These are phyloP conservation scores for Megalopta genalis DNA, from an alignment of 1,140 invertebrate species.

Conservation along the genomic window DNA sequence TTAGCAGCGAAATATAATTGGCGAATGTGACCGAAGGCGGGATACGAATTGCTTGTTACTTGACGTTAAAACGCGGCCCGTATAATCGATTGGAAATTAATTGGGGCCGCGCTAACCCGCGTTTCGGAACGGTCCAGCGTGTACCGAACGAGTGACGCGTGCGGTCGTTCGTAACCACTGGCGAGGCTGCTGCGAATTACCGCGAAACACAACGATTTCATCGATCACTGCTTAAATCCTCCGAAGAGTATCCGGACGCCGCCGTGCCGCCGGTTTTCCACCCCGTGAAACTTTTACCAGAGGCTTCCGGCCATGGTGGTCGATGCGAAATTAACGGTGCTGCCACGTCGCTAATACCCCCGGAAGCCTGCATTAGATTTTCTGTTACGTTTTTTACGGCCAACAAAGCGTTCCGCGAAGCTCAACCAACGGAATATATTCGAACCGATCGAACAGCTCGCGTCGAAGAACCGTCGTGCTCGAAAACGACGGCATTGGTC, in stretches of 20 bases:
- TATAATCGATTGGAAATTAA: constrained; percentile 70
- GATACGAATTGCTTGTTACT: constrained; percentile 43
- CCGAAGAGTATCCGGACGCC: constrained; percentile 18
- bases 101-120: constrained; percentile 45
- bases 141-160: constrained; percentile 58
- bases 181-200: constrained; percentile 45
- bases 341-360: neutral
- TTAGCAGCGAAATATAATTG: constrained; percentile 39
- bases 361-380: neutral
- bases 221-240: constrained; percentile 51
- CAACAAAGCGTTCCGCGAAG: neutral
- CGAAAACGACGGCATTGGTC: too few relatives aligned
- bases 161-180: constrained; percentile 51
- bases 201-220: constrained; percentile 47
- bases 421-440: neutral
- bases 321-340: neutral
- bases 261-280: neutral
- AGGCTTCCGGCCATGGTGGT: neutral
- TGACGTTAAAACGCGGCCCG: constrained; percentile 53
- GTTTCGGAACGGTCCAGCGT: constrained; percentile 41
- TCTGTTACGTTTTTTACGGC: neutral
- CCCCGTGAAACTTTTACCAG: constrained; percentile 32
- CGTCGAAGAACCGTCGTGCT: too few relatives aligned
- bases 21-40: constrained; percentile 12
- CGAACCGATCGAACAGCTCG: too few relatives aligned